Evolutionary conservation across 2,888 invertebrate species (phyloP), one percentile per base, ranked within the genome.

Genomic region (Lasius fuliginosus): DNA sequence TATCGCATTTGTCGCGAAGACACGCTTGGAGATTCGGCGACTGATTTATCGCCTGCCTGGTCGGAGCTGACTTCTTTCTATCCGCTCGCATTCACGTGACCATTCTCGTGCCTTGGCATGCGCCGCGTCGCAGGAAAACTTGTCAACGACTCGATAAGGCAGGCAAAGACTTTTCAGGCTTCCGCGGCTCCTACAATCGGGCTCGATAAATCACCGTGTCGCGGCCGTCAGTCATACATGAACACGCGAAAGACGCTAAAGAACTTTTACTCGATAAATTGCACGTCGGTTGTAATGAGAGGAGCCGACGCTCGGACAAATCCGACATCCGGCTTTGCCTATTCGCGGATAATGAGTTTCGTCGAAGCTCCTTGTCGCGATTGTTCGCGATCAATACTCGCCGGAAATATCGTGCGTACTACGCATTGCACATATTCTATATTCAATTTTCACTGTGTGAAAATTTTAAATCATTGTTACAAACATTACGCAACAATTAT

Each of bases 251-350:
- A 71, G 23, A 79, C 71, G 46, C 71, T 46, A 79, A 60, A 46
- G 71, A 79, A 79, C 79, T 71, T 46, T 71, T 60, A 79, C 60
- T 79, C 69, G 71, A 79, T 79, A 71, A 79, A 79, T 79, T 79
- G 60, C 79, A 71, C 60, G 79, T 79, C 71, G 46, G 46, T 69
- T 46, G 36, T 79, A 79, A 79, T 71, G 71, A 71, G 79, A 46
- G 71, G 71, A 33, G n/a, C 42, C 23, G 36, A 4, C 46, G 40
- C 46, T 23, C 23, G 71, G 58, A 46, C 40, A 69, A 60, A 71
- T 79, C 79, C 33, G 46, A 33, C 71, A 11, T 36, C 42, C 46
- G 58, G n/a, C 36, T 67, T 69, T 60, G 33, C 42, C 33, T 79
- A 46, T 79, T 71, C 33, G 46, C 79, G 46, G 36, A 56, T 71